Evolutionary conservation across 2,888 invertebrate genomes (phyloP).

Genomic region (Amphipoea lucens): DNA sequence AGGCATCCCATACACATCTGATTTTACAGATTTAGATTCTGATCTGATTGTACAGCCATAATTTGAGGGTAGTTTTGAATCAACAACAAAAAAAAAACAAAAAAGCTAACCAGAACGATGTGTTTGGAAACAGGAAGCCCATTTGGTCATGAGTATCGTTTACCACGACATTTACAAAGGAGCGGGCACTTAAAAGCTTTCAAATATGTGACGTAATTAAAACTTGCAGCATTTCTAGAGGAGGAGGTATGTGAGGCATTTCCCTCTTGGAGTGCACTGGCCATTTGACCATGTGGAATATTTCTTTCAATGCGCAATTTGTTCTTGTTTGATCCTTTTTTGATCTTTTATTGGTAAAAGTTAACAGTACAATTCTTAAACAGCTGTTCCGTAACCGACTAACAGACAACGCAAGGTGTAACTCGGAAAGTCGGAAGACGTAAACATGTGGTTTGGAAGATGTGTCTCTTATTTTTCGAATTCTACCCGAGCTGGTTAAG

Average conservation of each 20-base stretch:
- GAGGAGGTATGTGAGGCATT: conserved; percentile 45
- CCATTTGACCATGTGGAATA: conserved; percentile 23
- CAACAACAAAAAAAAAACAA: background rate
- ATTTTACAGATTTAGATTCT: background rate
- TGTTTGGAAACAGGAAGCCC: conserved; percentile 50
- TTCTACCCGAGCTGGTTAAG: background rate
- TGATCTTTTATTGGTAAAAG: background rate
- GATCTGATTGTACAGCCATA: background rate
- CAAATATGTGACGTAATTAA: conserved; percentile 56
- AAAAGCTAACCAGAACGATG: conserved; percentile 1
- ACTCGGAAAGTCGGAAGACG: background rate
- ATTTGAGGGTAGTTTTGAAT: conserved; percentile 23
- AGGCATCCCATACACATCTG: background rate
- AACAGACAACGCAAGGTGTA: background rate
- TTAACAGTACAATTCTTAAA: background rate
- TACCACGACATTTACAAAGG: conserved; percentile 48
- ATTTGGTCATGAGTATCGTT: conserved; percentile 51
- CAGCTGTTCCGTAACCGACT: background rate
- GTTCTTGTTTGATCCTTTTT: background rate
- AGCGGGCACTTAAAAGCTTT: conserved; percentile 53
- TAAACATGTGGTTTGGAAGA: background rate
- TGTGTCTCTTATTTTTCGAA: background rate
- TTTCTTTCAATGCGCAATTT: conserved; percentile 22
- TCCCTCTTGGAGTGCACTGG: conserved; percentile 39
- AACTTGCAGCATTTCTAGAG: conserved; percentile 49